Percentiles rank a stretch among this genome's conserved stretches.
phyloP scores from a whole-genome alignment of 2,113 vertebrate genomes.

The Lamprotornis superbus region DNA sequence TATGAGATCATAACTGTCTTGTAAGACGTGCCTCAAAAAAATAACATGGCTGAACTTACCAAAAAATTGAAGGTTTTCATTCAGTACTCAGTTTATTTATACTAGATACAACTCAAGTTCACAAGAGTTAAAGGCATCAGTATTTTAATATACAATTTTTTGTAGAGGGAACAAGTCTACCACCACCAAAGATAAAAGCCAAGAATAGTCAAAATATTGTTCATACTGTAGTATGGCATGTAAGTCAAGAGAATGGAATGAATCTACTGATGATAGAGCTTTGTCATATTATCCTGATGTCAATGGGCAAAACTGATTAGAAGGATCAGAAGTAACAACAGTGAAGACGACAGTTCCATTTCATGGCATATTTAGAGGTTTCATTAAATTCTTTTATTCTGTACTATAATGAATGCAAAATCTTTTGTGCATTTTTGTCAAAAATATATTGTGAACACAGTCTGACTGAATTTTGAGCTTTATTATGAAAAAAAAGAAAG shows the following conservation, averaged over 20 bases:
- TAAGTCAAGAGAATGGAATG: neutral
- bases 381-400: neutral
- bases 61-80: neutral
- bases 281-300: neutral
- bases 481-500: neutral
- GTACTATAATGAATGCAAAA: neutral
- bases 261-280: neutral
- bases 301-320: neutral
- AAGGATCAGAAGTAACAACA: neutral
- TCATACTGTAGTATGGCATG: neutral
- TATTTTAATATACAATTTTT: neutral
- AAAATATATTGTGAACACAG: neutral
- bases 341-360: neutral
- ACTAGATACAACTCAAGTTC: neutral
- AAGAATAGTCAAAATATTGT: neutral
- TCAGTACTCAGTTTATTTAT: neutral
- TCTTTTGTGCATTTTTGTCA: neutral
- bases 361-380: neutral
- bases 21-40: neutral
- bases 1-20: neutral
- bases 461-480: neutral
- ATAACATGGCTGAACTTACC: neutral
- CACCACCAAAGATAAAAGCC: neutral
- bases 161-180: neutral
- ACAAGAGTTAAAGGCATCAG: neutral